Evolutionary conservation across 2,888 invertebrate genomes (phyloP), one percentile per base, ranked within the genome.

Genomic region (Rotaria sp.): DNA sequence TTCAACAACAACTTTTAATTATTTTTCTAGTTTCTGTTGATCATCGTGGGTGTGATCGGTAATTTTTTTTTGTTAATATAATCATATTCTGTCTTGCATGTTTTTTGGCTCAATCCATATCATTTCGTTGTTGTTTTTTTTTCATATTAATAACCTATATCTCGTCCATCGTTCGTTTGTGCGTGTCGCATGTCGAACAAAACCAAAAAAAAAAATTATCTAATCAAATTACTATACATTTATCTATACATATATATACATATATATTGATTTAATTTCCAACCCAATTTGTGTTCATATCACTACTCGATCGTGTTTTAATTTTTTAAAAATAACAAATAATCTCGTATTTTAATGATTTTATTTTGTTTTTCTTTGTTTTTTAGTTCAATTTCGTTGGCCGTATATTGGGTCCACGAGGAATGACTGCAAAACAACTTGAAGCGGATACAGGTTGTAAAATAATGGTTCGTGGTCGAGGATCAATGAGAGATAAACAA

Each of bases 401-500:
- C 90, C 94, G 99, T 93, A 99, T 99, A 93, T 93, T 99, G 91
- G 99, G 99, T 86, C 99, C 99, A 88, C 94, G 99, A 90, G 99
- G 99, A 89, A 99, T 99, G 98, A 99, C 99, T 89, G 98, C 99
- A 86, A 99, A 99, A 93, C 98, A 99, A 93, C 93, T 99, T 92
- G 99, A 99, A 93, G 96, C 97, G 93, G 98, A 98, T 93, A 99
- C 99, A 90, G 98, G 98, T 89, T 99, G 99, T 93, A 99, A 99
- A 94, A 98, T 99, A 91, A 99, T 99, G 99, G 97, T 99, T 90
- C 94, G 99, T 93, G 98, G 99, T 91, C 96, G 96, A 93, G 98
- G 98, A 88, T 97, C 97, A 87, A 98, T 98, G 97, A 94, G 98
- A 92, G 97, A 98, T 92, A 97, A 97, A 93, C 96, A 96, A 93